Evolutionary conservation across 2,888 invertebrate species (phyloP), one percentile per base, ranked within the genome.

Genomic region (Cryptops parisi): DNA sequence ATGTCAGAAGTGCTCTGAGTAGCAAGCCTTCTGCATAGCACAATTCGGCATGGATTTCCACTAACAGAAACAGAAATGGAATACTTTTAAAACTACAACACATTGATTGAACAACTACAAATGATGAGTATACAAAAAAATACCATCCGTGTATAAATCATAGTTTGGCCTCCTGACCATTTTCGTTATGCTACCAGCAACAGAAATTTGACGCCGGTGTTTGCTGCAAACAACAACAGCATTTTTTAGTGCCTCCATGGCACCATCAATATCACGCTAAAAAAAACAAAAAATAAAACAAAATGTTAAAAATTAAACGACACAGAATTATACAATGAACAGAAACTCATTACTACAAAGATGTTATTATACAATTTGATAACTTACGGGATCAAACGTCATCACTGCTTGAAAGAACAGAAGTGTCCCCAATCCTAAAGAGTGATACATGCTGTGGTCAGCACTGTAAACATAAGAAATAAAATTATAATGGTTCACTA

Each of bases 21-120:
- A 97, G 73, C 47, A 93, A 74, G 27, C 86, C 82, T 69, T 97
- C 96, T 0, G 96, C 94, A 68, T 88, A 86, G 67, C 93, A 93
- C 38, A 97, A 72, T 67, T 97, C 96, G 0, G 96, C 94, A 71
- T 97, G 96, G 19, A 88, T 82, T 71, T 94, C 89, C 64, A 67
- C 72, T 72, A 38, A 23, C 38, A 33, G n/a, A 38, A 27, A 4
- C 3, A 45, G 23, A 45, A 22, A n/a, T n/a, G n/a, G n/a, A n/a
- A n/a, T n/a, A n/a, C n/a, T 33, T 33, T 33, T 33, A 33, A 33
- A n/a, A 12, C 15, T 33, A 33, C 38, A 9, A 33, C 15, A 12
- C 15, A 12, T n/a, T 33, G 9, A 33, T 33, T n/a, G 15, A 33
- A 33, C 38, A 9, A 9, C 15, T 33, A 33, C 38, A 33, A 33